Evolutionary conservation across 2,113 vertebrate species (phyloP).

Genomic region (Delphinus delphis): DNA sequence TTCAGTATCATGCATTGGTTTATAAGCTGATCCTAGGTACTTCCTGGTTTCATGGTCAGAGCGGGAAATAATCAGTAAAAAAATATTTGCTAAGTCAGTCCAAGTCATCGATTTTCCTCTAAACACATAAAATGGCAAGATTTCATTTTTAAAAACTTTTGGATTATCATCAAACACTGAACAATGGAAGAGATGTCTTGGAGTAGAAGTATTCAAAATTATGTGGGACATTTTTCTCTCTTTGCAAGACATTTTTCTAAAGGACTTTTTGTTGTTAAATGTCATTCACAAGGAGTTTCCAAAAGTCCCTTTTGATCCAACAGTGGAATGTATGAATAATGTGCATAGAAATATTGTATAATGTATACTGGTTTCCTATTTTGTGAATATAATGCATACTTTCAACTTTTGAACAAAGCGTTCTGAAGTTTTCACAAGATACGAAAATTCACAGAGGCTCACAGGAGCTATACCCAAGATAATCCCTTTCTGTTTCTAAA

Average conservation of each 20-base stretch:
- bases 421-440: slow-evolving; percentile 44
- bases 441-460: background rate
- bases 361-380: background rate
- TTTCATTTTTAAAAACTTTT: background rate
- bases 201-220: slow-evolving; percentile 30
- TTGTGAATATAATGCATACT: slow-evolving; percentile 15
- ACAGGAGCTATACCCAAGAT: background rate
- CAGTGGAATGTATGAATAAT: slow-evolving; percentile 47
- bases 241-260: slow-evolving; percentile 37
- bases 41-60: background rate
- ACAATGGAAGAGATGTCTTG: background rate
- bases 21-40: background rate
- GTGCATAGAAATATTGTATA: slow-evolving; percentile 24
- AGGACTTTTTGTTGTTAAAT: slow-evolving; percentile 45
- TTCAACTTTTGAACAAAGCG: slow-evolving; percentile 49
- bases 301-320: background rate
- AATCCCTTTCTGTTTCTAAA: slow-evolving; percentile 9
- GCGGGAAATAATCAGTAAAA: background rate
- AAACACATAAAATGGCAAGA: background rate
- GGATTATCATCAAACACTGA: background rate
- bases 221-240: background rate
- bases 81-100: background rate
- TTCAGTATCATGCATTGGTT: background rate
- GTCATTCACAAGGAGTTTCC: slow-evolving; percentile 16
- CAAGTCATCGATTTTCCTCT: background rate